Evolutionary conservation across 2,113 vertebrate species (phyloP).

Genomic region (Eulemur macaco): DNA sequence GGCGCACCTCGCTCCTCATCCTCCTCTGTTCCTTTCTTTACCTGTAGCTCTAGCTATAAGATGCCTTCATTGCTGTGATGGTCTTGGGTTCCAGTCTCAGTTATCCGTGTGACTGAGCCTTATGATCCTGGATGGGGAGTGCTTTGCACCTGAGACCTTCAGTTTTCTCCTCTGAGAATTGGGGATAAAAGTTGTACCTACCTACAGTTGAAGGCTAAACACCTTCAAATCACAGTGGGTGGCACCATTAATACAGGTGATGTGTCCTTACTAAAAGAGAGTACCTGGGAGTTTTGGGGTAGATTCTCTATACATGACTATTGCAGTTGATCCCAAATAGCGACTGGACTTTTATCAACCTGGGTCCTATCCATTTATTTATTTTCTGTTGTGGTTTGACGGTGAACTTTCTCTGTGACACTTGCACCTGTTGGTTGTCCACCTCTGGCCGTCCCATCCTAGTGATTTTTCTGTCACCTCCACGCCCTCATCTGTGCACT

Average conservation of each 20-base stretch:
- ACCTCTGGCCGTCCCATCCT: rapidly evolving
- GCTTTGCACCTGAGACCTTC: background rate
- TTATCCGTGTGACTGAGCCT: background rate
- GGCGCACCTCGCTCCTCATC: background rate
- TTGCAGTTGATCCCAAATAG: too few relatives aligned
- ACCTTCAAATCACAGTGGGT: background rate
- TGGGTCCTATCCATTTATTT: background rate
- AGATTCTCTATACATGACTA: background rate
- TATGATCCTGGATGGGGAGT: background rate
- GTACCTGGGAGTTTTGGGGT: rapidly evolving
- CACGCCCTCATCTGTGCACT: background rate
- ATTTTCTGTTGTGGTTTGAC: background rate
- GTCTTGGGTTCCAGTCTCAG: background rate
- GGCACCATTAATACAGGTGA: background rate
- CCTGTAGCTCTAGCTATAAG: background rate
- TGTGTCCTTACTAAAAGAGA: background rate
- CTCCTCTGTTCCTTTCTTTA: background rate
- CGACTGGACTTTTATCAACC: background rate
- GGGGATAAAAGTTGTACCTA: background rate
- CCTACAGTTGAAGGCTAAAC: background rate
- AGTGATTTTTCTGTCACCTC: background rate
- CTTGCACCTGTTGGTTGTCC: rapidly evolving
- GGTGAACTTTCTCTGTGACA: background rate
- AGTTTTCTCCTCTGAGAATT: background rate
- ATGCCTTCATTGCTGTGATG: rapidly evolving